Percentiles rank a stretch among this genome's conserved stretches.
These are phyloP conservation scores for Ichneumon xanthorius DNA, from an alignment of 2,888 invertebrate species.

Conservation along the genomic window DNA sequence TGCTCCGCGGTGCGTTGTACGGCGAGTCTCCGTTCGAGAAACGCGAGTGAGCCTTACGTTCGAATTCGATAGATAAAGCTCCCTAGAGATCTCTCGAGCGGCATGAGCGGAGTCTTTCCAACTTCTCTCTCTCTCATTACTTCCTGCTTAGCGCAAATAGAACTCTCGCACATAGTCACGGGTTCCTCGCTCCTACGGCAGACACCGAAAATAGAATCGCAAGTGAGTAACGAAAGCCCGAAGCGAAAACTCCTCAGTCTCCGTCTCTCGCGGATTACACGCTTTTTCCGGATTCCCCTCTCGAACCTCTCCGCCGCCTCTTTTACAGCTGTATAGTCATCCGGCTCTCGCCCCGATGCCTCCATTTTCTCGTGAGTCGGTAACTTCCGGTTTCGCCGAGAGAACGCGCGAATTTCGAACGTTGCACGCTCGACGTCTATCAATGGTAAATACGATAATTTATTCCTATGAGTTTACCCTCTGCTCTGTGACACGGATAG, in stretches of 20 bases:
- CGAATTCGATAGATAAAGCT: background rate
- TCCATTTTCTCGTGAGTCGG: constrained; percentile 23
- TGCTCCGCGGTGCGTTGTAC: background rate
- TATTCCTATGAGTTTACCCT: constrained; percentile 23
- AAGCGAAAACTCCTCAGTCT: background rate
- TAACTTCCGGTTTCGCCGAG: constrained; percentile 48
- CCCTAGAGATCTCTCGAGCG: background rate
- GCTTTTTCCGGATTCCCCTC: constrained; percentile 39
- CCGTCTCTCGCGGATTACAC: background rate
- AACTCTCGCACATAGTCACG: constrained; percentile 10
- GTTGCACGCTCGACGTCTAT: constrained; percentile 20
- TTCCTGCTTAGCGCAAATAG: constrained; percentile 48
- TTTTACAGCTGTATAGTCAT: background rate
- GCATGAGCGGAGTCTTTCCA: background rate
- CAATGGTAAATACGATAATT: constrained; percentile 26
- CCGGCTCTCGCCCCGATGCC: constrained; percentile 20
- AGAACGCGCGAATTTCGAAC: background rate
- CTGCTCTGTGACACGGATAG: constrained; percentile 44
- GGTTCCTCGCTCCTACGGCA: constrained; percentile 1
- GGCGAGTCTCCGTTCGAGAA: background rate
- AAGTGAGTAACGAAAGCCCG: constrained; percentile 23
- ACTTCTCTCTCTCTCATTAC: background rate
- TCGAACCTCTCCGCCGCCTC: background rate
- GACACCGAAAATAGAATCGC: constrained; percentile 29
- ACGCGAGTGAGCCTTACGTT: background rate